Percentiles rank a stretch among this genome's conserved stretches.
Evolutionary conservation across 2,888 invertebrate genomes (phyloP).

Genomic region (Nephrotoma appendiculata): DNA sequence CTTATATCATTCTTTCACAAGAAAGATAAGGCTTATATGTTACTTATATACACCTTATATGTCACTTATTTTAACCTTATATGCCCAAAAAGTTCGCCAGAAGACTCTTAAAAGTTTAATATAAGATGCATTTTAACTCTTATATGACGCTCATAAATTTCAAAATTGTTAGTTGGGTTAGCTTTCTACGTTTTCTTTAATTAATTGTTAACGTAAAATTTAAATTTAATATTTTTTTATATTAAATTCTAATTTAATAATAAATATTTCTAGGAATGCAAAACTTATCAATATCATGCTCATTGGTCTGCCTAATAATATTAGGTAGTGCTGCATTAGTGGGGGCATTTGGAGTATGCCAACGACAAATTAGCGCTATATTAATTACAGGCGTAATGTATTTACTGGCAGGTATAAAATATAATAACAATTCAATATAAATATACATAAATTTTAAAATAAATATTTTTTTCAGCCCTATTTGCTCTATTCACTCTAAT

Average conservation of each 20-base stretch:
- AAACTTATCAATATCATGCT: conserved; percentile 88
- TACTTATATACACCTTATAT: too few species aligned
- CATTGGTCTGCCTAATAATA: conserved; percentile 80
- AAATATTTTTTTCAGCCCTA: conserved; percentile 44
- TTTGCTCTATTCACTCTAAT: conserved; percentile 83
- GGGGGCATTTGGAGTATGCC: conserved; percentile 76
- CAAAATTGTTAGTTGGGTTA: too few species aligned
- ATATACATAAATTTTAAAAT: background rate
- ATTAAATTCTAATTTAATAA: background rate
- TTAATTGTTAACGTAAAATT: too few species aligned
- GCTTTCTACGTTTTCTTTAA: too few species aligned
- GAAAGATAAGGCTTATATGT: too few species aligned
- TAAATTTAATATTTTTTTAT: too few species aligned
- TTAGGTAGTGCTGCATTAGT: conserved; percentile 75
- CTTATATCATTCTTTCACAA: too few species aligned
- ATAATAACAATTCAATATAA: background rate
- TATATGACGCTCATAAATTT: too few species aligned
- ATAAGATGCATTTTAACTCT: too few species aligned
- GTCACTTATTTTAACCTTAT: too few species aligned
- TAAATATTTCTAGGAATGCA: conserved; percentile 61
- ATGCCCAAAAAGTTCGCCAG: too few species aligned
- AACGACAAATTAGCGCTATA: conserved; percentile 86
- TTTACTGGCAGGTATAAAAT: conserved; percentile 61
- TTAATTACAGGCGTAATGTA: conserved; percentile 91
- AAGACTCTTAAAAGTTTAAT: too few species aligned